Conservation (phyloP, 2,113 vertebrate species). For the Anguilla rostrata region DNA sequence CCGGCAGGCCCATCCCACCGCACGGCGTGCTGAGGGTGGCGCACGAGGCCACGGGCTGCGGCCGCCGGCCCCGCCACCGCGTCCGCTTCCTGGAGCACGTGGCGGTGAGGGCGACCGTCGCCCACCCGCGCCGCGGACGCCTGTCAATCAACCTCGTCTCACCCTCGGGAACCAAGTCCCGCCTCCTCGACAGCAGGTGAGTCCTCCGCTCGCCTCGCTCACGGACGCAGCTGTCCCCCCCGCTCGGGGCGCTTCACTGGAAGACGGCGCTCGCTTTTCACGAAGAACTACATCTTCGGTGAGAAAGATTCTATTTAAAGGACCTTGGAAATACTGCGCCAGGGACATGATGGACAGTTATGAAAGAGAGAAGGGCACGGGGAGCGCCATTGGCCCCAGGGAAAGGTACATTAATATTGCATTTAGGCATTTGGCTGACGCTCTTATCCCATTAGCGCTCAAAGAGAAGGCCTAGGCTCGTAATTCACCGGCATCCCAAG, state of each 20-base stretch:
- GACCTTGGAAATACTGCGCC: too few relatives aligned
- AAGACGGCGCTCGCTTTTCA: not conserved
- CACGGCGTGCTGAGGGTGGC: constrained; percentile 77
- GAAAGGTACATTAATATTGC: too few relatives aligned
- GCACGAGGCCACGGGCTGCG: constrained; percentile 82
- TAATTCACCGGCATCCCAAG: too few relatives aligned
- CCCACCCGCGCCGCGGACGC: constrained; percentile 85
- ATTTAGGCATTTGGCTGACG: too few relatives aligned
- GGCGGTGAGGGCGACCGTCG: constrained; percentile 80
- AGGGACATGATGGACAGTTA: too few relatives aligned
- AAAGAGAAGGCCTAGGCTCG: too few relatives aligned
- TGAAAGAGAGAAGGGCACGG: too few relatives aligned
- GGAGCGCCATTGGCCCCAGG: too few relatives aligned
- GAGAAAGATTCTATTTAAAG: too few relatives aligned
- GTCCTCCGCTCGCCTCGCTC: not conserved
- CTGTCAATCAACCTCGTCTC: constrained; percentile 89
- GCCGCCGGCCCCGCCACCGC: constrained; percentile 70
- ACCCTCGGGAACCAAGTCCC: constrained; percentile 90
- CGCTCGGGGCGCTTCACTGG: not conserved
- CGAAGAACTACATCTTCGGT: not conserved
- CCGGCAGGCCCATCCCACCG: constrained; percentile 78
- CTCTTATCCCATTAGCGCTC: too few relatives aligned
- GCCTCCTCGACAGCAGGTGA: constrained; percentile 90
- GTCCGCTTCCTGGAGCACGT: constrained; percentile 91
- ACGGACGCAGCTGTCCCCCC: not conserved